Evolutionary conservation across 2,113 vertebrate species (phyloP), one percentile per base, ranked within the genome.

Genomic region (Ivindomyrus marchei): DNA sequence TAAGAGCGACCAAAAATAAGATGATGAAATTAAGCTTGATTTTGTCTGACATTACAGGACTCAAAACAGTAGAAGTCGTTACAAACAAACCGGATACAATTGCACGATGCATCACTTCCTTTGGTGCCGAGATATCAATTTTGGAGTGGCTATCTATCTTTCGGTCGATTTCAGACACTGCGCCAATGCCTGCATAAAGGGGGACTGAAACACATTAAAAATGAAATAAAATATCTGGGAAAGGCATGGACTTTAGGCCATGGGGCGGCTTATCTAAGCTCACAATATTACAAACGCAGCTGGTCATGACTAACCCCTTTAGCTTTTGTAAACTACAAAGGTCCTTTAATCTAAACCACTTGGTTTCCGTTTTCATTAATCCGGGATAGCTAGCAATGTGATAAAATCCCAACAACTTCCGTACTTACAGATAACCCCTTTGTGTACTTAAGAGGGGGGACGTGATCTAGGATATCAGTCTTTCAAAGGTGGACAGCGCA

Each of bases 371-470:
- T 94, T 93, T 90, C 92, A 93, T 94, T 94, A 93, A 94, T 94
- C 93, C 93, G 90, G 93, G 92, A 92, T 92, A 92, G 92, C 92
- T 93, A 62, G 92, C 88, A 58, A 90, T 90, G 92, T 92, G 94
- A 95, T 95, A 94, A 94, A 94, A 92, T 92, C 93, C 93, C 90
- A 92, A 96, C 93, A 94, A 94, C 95, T 96, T 96, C 95, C 95
- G 94, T 70, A 39, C 92, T 93, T 92, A 21, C 31, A 93, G 95
- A 96, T 95, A 94, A 94, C 93, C 92, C 91, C 83, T 92, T 93
- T 93, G 92, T 94, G 94, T 92, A 93, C 92, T 94, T 94, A 94
- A 91, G 92, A 93, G 93, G 93, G 50, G 91, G 94, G 93, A 94
- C 94, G 93, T 90, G 94, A 95, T 95, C 95, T 93, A 93, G 93